phyloP scores from a whole-genome alignment of 2,113 vertebrate genomes.

The Jacana jacana region DNA sequence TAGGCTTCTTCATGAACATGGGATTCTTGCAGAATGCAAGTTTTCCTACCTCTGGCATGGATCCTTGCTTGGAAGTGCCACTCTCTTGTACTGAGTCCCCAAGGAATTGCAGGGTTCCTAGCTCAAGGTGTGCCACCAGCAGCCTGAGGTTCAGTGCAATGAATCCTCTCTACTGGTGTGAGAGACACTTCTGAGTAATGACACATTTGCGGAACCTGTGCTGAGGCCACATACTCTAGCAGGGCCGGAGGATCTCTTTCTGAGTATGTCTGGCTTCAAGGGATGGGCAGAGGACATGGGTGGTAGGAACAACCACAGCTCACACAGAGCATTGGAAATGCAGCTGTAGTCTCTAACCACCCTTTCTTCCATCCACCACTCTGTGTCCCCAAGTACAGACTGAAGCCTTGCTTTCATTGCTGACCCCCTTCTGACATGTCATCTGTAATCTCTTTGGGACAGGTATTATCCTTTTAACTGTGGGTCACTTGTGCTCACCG shows the following conservation, averaged over 20 bases:
- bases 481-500: not conserved
- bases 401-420: not conserved
- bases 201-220: not conserved
- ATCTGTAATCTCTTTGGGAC: not conserved
- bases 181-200: not conserved
- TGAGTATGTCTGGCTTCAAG: not conserved
- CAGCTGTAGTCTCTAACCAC: not conserved
- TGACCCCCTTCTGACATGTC: not conserved
- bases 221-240: not conserved
- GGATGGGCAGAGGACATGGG: rapidly evolving
- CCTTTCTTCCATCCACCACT: not conserved
- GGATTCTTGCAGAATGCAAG: not conserved
- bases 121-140: not conserved
- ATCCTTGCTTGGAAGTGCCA: not conserved
- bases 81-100: rapidly evolving
- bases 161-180: not conserved
- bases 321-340: not conserved
- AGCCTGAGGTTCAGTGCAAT: not conserved
- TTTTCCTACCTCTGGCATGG: not conserved
- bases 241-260: not conserved
- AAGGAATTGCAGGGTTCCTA: rapidly evolving
- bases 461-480: not conserved
- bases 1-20: not conserved
- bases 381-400: rapidly evolving
- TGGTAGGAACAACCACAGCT: not conserved